A percentile compares a stretch with the other conserved stretches of the same genome.
These are phyloP conservation scores for Diachrysia chrysitis DNA, from an alignment of 2,888 invertebrate species.

Conservation along the genomic window DNA sequence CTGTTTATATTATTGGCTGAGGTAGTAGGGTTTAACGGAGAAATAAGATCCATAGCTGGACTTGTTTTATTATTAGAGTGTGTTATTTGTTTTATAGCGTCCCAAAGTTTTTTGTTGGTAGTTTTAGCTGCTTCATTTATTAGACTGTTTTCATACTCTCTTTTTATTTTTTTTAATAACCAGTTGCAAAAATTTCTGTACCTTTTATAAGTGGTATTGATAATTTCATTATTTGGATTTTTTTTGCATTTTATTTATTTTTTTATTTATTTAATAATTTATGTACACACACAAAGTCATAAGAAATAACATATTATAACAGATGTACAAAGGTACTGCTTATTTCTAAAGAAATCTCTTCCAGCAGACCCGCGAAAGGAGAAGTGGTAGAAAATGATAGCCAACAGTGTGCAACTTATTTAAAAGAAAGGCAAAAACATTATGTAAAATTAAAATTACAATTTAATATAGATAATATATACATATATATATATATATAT, in stretches of 20 bases:
- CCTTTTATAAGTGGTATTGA: conserved; percentile 23
- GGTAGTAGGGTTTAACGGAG: not conserved
- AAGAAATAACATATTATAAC: too few relatives aligned
- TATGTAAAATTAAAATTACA: too few relatives aligned
- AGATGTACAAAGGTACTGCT: too few relatives aligned
- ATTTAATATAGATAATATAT: too few relatives aligned
- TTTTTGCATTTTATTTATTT: conserved; percentile 19
- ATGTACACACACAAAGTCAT: too few relatives aligned
- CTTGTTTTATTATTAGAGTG: conserved; percentile 3
- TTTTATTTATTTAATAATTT: too few relatives aligned
- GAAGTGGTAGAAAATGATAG: too few relatives aligned
- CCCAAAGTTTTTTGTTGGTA: conserved; percentile 2
- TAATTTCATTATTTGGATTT: conserved; percentile 18
- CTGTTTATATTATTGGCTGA: conserved; percentile 6
- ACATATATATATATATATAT: too few relatives aligned
- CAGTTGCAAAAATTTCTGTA: conserved; percentile 25
- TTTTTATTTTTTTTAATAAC: conserved; percentile 13
- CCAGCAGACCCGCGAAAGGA: too few relatives aligned
- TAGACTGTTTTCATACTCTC: conserved; percentile 1
- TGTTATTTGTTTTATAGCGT: conserved; percentile 19
- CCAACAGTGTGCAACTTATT: too few relatives aligned
- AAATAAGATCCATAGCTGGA: conserved; percentile 10
- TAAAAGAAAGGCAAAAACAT: too few relatives aligned
- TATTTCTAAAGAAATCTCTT: too few relatives aligned
- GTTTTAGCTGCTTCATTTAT: conserved; percentile 11